These are phyloP conservation scores for Pseudolycoriella hygida DNA, from an alignment of 2,888 invertebrate genomes.

Conservation along the genomic window DNA sequence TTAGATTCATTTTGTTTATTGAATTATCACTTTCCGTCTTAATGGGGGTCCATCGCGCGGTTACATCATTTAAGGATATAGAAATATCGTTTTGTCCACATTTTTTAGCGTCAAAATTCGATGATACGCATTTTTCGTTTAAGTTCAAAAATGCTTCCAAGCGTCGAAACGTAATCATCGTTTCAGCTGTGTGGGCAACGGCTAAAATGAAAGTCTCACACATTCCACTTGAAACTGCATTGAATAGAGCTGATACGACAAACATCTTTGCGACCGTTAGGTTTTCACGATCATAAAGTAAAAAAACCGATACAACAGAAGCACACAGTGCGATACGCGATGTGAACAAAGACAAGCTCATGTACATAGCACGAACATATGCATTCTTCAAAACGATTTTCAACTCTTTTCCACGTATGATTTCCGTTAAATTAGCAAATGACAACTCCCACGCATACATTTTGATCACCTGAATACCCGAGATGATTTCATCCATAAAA, in stretches of 20 bases:
- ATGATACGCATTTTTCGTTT: no score
- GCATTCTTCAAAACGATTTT: slow-evolving; percentile 41
- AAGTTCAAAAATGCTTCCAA: no score
- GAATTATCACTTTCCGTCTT: no score
- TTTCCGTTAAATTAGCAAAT: slow-evolving; percentile 54
- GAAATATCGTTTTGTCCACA: no score
- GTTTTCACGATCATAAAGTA: slow-evolving; percentile 36
- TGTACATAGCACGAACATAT: slow-evolving; percentile 44
- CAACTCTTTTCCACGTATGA: slow-evolving; percentile 45
- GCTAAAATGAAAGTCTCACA: not conserved
- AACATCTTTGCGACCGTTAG: slow-evolving; percentile 54
- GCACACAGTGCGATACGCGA: slow-evolving; percentile 62
- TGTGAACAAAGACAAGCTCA: slow-evolving; percentile 64
- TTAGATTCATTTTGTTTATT: no score
- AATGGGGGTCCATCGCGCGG: no score
- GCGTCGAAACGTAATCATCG: no score
- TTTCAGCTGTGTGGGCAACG: no score
- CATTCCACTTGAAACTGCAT: no score
- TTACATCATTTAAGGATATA: no score
- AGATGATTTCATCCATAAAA: slow-evolving; percentile 57
- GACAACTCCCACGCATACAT: slow-evolving; percentile 88
- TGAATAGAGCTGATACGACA: not conserved
- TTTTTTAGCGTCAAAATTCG: no score
- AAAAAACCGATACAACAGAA: slow-evolving; percentile 49
- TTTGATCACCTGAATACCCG: slow-evolving; percentile 57